These are phyloP conservation scores for Ceryle rudis DNA, from an alignment of 2,797 vertebrate species.

Conservation along the genomic window DNA sequence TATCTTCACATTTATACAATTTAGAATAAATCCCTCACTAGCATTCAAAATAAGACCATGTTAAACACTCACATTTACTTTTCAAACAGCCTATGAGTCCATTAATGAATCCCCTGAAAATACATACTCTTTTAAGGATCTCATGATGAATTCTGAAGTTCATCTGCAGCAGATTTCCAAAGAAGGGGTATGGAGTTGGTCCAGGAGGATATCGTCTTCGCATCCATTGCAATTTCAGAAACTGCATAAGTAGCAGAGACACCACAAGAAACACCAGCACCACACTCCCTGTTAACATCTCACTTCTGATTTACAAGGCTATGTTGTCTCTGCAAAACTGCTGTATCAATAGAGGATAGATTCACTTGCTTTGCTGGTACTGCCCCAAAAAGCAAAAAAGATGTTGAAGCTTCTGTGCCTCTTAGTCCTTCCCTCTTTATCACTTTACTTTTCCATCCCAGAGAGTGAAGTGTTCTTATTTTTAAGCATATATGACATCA, in stretches of 20 bases:
- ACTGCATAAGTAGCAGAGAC: constrained; percentile 32
- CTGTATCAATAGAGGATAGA: background rate
- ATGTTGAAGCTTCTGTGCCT: background rate
- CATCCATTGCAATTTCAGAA: constrained; percentile 11
- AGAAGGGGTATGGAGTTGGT: constrained; percentile 46
- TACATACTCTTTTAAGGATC: constrained; percentile 13
- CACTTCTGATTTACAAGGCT: background rate
- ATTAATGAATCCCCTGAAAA: background rate
- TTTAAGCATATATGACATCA: background rate
- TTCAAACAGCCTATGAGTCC: background rate
- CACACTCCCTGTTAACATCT: constrained; percentile 13
- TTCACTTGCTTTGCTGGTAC: background rate
- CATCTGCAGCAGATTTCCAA: constrained; percentile 71
- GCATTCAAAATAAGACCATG: background rate
- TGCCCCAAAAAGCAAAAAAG: background rate
- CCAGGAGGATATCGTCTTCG: constrained; percentile 51
- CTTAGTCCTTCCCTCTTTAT: background rate
- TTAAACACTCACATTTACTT: background rate
- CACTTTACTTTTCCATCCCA: background rate
- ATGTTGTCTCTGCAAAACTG: background rate
- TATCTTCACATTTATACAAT: background rate
- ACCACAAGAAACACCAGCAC: background rate
- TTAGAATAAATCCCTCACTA: background rate
- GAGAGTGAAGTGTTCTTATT: background rate
- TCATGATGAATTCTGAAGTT: constrained; percentile 54